Conservation (phyloP, 53 echinoderm and acorn worm species). For the Henricia sp. region DNA sequence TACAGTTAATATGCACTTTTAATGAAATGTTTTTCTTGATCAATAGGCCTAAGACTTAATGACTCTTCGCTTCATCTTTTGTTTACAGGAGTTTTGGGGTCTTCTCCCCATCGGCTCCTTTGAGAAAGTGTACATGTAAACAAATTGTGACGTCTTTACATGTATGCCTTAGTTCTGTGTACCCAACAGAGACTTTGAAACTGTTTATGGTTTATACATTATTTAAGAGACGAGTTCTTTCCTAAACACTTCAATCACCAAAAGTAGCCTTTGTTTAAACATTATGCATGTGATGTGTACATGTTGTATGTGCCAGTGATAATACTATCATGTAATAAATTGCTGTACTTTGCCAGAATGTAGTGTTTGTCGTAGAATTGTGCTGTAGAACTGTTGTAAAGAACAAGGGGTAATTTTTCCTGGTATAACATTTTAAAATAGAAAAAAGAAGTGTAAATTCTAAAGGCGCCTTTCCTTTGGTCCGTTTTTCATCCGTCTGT, state of each 20-base stretch:
- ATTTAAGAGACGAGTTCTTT: too few relatives aligned
- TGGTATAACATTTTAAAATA: too few relatives aligned
- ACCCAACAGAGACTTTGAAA: conserved; percentile 25
- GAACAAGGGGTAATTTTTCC: too few relatives aligned
- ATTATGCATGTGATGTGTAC: conserved; percentile 14
- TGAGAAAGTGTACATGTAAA: not conserved
- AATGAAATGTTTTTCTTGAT: too few relatives aligned
- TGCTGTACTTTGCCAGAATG: not conserved
- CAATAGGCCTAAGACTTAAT: too few relatives aligned
- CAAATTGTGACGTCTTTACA: not conserved
- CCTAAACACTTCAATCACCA: conserved; percentile 27
- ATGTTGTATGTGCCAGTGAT: not conserved
- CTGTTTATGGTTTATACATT: too few relatives aligned
- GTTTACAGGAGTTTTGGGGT: not conserved
- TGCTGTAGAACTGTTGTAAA: too few relatives aligned
- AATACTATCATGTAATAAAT: conserved; percentile 29
- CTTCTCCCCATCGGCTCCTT: not conserved
- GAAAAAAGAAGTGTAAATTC: too few relatives aligned
- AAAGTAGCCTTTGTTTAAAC: conserved; percentile 36
- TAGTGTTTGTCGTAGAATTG: conserved; percentile 34
- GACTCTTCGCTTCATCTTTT: not conserved
- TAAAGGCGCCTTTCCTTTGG: too few relatives aligned
- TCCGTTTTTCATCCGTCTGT: too few relatives aligned
- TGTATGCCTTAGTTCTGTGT: conserved; percentile 2
- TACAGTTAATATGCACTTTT: too few relatives aligned